Conservation (phyloP, 2,797 vertebrate species). For the Coccyzus lansbergi region DNA sequence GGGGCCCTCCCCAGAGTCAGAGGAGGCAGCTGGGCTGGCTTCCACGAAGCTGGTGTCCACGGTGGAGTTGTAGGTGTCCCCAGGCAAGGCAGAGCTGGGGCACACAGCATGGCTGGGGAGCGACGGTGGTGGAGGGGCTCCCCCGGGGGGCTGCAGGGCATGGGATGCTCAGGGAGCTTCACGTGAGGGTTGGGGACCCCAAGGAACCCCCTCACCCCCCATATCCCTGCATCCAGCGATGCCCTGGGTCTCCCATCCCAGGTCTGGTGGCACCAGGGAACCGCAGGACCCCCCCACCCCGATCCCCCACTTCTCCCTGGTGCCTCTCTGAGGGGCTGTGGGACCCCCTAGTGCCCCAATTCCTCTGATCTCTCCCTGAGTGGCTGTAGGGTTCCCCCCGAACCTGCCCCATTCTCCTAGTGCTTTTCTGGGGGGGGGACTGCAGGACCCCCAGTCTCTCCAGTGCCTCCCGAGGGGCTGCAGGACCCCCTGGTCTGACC, state of each 20-base stretch:
- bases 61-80: constrained; percentile 89
- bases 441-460: too few relatives aligned
- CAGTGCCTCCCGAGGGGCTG: too few relatives aligned
- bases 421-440: too few relatives aligned
- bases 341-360: too few relatives aligned
- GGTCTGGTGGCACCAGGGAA: too few relatives aligned
- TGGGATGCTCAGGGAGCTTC: background rate
- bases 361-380: background rate
- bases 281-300: too few relatives aligned
- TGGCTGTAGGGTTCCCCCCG: too few relatives aligned
- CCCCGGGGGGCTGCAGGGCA: constrained; percentile 78
- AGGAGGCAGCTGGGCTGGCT: constrained; percentile 69
- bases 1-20: constrained; percentile 76
- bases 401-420: too few relatives aligned
- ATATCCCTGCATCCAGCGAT: fast-evolving
- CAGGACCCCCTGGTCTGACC: constrained; percentile 75
- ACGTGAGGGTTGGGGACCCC: fast-evolving
- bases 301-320: too few relatives aligned
- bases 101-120: constrained; percentile 85
- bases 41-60: constrained; percentile 83
- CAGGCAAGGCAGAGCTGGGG: constrained; percentile 90
- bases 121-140: constrained; percentile 85
- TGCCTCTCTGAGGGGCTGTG: too few relatives aligned
- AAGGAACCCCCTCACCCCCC: background rate
- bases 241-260: background rate